These are phyloP conservation scores for Frieseomelitta varia DNA, from an alignment of 1,140 invertebrate genomes.

Conservation along the genomic window DNA sequence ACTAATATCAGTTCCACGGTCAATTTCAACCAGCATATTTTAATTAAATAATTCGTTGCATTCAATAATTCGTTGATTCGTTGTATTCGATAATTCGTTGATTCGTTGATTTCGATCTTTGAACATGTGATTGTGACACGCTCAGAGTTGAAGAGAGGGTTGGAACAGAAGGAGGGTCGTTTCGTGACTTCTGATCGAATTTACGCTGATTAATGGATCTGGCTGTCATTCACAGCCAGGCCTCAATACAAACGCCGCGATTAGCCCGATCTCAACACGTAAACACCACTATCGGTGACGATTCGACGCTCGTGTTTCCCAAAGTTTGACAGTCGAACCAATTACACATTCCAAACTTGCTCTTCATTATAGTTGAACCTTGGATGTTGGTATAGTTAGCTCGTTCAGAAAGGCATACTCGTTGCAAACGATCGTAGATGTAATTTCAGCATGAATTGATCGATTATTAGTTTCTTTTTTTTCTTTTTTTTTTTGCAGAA, in stretches of 20 bases:
- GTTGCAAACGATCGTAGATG: no score
- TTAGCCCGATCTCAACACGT: not conserved
- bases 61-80: not conserved
- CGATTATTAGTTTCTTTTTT: no score
- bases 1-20: not conserved
- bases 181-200: constrained; percentile 55
- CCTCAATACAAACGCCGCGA: constrained; percentile 13
- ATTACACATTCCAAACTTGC: no score
- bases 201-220: constrained; percentile 50
- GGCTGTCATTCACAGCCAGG: constrained; percentile 43
- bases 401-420: no score
- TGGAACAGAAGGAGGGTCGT: not conserved
- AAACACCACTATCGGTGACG: constrained; percentile 23
- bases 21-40: not conserved
- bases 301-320: constrained; percentile 12
- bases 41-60: no score
- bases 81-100: not conserved
- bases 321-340: no score
- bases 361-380: no score
- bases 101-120: not conserved
- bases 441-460: no score
- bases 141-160: not conserved
- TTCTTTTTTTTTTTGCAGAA: no score
- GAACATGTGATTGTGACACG: not conserved
- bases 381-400: no score